phyloP scores from a whole-genome alignment of 1,140 invertebrate species.

The Lucilia cuprina region DNA sequence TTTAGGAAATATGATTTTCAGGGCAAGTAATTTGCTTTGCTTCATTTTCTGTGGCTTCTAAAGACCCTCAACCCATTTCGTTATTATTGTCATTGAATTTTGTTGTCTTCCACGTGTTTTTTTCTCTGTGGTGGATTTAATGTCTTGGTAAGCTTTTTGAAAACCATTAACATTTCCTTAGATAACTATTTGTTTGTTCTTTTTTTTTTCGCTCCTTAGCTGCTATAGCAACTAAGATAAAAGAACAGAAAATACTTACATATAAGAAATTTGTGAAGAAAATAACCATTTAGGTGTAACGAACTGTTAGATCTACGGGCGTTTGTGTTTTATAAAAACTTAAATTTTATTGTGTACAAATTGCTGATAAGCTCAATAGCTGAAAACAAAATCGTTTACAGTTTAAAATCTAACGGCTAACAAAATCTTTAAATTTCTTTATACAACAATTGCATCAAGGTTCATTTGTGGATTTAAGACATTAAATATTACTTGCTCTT shows the following conservation, averaged over 20 bases:
- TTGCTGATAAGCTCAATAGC: neutral
- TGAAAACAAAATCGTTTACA: neutral
- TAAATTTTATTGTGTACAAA: conserved; percentile 7
- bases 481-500: neutral
- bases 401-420: conserved; percentile 1
- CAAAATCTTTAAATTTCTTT: neutral
- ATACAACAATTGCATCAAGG: neutral
- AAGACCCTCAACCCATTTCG: neutral
- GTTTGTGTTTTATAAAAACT: neutral
- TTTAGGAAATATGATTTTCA: no score
- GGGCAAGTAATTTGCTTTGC: no score
- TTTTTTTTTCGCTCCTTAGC: neutral
- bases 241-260: neutral
- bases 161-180: conserved; percentile 9
- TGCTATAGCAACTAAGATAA: neutral
- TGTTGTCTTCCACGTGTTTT: neutral
- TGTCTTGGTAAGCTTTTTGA: neutral
- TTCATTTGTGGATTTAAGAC: neutral
- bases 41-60: no score
- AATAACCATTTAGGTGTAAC: neutral
- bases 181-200: neutral
- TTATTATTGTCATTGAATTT: neutral
- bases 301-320: conserved; percentile 13
- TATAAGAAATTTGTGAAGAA: neutral
- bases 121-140: neutral